Conservation (phyloP, 1,140 invertebrate species). For the Drosophila triauraria region DNA sequence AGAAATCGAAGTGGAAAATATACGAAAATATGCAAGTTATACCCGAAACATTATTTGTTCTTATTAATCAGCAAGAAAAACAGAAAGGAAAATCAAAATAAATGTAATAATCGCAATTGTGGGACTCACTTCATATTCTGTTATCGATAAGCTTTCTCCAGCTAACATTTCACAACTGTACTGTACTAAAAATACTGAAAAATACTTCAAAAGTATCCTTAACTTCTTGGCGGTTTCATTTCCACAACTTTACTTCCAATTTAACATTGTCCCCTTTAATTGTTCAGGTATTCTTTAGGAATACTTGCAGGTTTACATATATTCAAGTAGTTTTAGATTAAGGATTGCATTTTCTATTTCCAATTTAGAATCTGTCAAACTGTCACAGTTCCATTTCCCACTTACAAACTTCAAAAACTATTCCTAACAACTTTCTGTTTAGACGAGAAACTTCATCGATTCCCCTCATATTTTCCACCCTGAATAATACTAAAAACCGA, state of each 20-base stretch:
- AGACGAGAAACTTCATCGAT: neutral
- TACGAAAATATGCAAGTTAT: slow-evolving; percentile 30
- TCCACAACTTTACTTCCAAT: too few species aligned
- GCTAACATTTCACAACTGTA: neutral
- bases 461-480: neutral
- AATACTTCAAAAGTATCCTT: too few species aligned
- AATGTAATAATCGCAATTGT: slow-evolving; percentile 34
- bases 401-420: neutral
- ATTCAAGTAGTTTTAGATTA: slow-evolving; percentile 28
- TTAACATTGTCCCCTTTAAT: neutral
- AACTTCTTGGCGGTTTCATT: neutral
- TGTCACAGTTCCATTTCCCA: neutral
- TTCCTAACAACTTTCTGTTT: neutral
- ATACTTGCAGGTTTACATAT: neutral
- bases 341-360: neutral
- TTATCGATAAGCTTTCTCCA: neutral
- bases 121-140: slow-evolving; percentile 19
- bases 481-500: slow-evolving; percentile 25
- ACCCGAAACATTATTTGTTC: slow-evolving; percentile 28
- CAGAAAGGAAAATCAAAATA: slow-evolving; percentile 29
- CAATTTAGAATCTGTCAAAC: neutral
- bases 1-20: neutral
- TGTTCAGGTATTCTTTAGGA: slow-evolving; percentile 10
- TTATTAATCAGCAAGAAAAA: slow-evolving; percentile 8
- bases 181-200: neutral